phyloP scores from a whole-genome alignment of 2,888 invertebrate species.

The Trissonchulus latispiculum region DNA sequence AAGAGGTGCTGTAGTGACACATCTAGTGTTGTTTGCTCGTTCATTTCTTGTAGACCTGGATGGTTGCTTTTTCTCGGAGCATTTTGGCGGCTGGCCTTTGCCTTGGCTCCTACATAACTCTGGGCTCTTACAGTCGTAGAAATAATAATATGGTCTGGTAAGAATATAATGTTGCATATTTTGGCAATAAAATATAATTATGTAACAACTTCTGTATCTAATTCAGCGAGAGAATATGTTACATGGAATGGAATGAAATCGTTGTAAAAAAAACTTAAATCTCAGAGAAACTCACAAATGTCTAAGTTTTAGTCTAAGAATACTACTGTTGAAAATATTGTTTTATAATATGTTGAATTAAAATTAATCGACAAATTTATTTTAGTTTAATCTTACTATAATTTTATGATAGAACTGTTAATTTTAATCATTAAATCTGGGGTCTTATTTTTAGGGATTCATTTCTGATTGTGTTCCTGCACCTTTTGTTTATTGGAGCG shows the following conservation, averaged over 20 bases:
- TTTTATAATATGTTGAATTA: not conserved
- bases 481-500: slow-evolving; percentile 30
- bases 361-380: not conserved
- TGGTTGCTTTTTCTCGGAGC: slow-evolving; percentile 37
- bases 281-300: no score
- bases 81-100: slow-evolving; percentile 40
- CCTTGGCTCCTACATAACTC: slow-evolving; percentile 42
- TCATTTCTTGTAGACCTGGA: slow-evolving; percentile 34
- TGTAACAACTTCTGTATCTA: no score
- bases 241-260: no score
- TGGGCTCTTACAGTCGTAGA: slow-evolving; percentile 41
- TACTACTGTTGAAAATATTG: not conserved
- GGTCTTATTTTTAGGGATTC: slow-evolving; percentile 32
- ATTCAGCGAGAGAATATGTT: no score
- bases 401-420: not conserved
- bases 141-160: slow-evolving; percentile 40
- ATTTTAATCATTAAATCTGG: not conserved
- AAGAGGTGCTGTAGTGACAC: no score
- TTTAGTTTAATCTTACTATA: no score
- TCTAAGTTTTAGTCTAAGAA: no score
- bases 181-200: no score
- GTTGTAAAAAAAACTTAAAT: no score
- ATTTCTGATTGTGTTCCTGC: slow-evolving; percentile 33
- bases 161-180: no score
- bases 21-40: not conserved